Base-by-base conservation (phyloP, 2,797 vertebrate species). In the Vireo griseus region DNA sequence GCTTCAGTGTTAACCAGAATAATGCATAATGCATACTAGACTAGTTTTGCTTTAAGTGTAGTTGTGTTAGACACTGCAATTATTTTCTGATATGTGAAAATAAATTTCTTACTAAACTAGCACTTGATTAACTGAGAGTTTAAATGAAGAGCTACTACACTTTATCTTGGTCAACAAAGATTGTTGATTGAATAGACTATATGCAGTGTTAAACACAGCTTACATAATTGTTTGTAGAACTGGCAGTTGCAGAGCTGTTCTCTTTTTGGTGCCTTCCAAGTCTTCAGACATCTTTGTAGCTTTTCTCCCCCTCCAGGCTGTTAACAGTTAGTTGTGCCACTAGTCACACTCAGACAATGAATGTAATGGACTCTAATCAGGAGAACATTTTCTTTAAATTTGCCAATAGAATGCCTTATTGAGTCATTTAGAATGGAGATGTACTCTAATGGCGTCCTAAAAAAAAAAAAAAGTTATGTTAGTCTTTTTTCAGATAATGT, bases 61-160 rank as follows among this genome's bases (percentile, higher is more conserved):
- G 97, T 98, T 98, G 98, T 98, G 98, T 98, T 98, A 98, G 97
- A 98, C 98, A 98, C 98, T 98, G 98, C 98, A 98, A 72, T 97
- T 97, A 97, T 98, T 98, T 98, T 98, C 98, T 98, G 97, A 98
- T 97, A 98, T 94, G 84, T 98, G 95, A 97, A 98, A 98, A 98
- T 98, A 98, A 98, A 98, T 98, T 98, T 98, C 96, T 97, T 98
- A 98, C 96, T 97, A 97, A 98, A 98, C 95, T 97, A 98, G 96
- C 97, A 97, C 91, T 97, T 97, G 97, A 97, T 97, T 92, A 97
- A 97, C 87, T 81, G 94, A 95, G 96, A 96, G 94, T 96, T 95
- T 86, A 97, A 96, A 79, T 95, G 95, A 97, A 97, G 96, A 95
- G 86, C 91, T 96, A 97, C 83, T 91, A 84, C 68, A 67, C 92